Evolutionary conservation across 2,113 vertebrate species (phyloP).

Genomic region (Callipepla squamata): DNA sequence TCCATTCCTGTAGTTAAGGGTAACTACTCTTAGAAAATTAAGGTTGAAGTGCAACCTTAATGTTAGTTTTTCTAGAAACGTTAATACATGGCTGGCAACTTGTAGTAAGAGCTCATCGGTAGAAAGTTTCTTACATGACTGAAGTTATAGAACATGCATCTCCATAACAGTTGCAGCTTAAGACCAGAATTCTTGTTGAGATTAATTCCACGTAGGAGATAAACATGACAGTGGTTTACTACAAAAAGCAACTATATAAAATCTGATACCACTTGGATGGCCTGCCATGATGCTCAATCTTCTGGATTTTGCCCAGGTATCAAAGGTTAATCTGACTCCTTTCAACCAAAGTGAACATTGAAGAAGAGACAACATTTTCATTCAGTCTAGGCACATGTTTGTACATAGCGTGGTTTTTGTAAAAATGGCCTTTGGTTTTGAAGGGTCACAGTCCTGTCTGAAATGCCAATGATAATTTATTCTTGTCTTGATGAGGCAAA

Average conservation of each 20-base stretch:
- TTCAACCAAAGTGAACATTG: not conserved
- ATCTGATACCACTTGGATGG: fast-evolving
- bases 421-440: not conserved
- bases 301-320: not conserved
- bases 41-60: not conserved
- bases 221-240: not conserved
- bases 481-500: not conserved
- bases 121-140: not conserved
- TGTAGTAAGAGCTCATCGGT: not conserved
- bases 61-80: not conserved
- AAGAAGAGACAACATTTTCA: not conserved
- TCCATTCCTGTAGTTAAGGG: not conserved
- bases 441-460: not conserved
- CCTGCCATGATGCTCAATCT: not conserved
- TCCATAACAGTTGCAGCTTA: not conserved
- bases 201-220: not conserved
- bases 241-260: not conserved
- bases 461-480: not conserved
- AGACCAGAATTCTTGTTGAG: not conserved
- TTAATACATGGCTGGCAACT: not conserved
- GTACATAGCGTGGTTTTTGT: fast-evolving
- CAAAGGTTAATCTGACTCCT: not conserved
- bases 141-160: not conserved
- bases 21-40: not conserved
- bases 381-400: no score